Evolutionary conservation across 2,888 invertebrate genomes (phyloP).

Genomic region (Dusona sp.): DNA sequence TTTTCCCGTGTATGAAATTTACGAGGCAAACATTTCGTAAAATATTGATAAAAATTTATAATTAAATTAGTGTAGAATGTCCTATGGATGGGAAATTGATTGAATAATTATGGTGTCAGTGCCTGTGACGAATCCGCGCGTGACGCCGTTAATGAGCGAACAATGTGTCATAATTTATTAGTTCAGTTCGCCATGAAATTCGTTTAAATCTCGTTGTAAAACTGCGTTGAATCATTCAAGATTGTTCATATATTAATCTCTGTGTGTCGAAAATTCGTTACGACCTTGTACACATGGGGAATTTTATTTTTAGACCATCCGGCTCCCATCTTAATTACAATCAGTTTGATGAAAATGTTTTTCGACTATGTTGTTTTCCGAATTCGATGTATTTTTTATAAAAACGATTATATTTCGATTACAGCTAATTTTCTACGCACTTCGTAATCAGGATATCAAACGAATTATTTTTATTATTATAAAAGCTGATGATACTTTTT

Average conservation of each 20-base stretch:
- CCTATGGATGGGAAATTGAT: neutral
- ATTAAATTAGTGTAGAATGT: neutral
- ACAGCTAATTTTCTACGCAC: neutral
- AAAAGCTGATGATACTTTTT: neutral
- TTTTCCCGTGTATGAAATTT: neutral
- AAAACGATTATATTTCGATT: neutral
- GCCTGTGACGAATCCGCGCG: constrained; percentile 4
- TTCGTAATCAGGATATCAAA: neutral
- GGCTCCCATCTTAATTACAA: neutral
- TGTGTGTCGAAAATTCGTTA: neutral
- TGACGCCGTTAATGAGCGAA: constrained; percentile 28
- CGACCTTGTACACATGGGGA: neutral
- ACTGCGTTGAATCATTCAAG: neutral
- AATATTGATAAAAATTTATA: neutral
- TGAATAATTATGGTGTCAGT: neutral
- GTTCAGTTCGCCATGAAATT: neutral
- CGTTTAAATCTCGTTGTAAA: neutral
- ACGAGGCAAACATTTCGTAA: neutral
- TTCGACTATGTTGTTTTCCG: neutral
- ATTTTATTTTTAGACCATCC: neutral
- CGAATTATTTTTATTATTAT: neutral
- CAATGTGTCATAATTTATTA: constrained; percentile 25
- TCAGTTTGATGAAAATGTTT: neutral
- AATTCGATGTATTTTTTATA: neutral
- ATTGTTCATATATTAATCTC: neutral